Conservation (phyloP, 2,888 invertebrate species). For the Nemurella pictetii region DNA sequence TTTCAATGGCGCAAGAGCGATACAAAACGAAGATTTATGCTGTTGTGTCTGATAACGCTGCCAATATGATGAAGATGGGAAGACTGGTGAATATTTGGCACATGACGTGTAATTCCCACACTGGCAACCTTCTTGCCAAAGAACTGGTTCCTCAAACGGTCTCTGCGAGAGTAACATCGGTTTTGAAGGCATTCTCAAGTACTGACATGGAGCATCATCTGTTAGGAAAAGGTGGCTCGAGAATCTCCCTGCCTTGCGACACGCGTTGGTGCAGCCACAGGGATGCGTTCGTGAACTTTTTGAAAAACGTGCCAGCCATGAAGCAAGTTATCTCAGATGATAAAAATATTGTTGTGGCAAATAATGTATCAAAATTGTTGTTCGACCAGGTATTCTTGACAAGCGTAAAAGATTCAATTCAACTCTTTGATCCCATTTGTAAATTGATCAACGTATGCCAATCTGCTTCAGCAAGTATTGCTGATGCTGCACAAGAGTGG, state of each 20-base stretch:
- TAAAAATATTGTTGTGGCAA: background rate
- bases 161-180: slow-evolving; percentile 1
- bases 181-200: slow-evolving; percentile 14
- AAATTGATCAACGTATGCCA: slow-evolving; percentile 4
- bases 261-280: slow-evolving; percentile 27
- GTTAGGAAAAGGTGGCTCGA: slow-evolving; percentile 13
- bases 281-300: slow-evolving; percentile 7
- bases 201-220: slow-evolving; percentile 11
- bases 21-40: slow-evolving; percentile 40
- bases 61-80: slow-evolving; percentile 44
- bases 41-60: slow-evolving; percentile 45
- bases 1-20: background rate
- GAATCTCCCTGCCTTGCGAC: slow-evolving; percentile 23
- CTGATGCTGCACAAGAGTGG: slow-evolving; percentile 27
- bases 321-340: background rate
- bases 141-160: slow-evolving; percentile 36
- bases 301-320: slow-evolving; percentile 14
- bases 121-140: slow-evolving; percentile 44
- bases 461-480: background rate
- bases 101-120: slow-evolving; percentile 44
- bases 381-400: slow-evolving; percentile 5
- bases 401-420: slow-evolving; percentile 24
- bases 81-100: slow-evolving; percentile 42
- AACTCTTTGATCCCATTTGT: slow-evolving; percentile 22
- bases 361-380: background rate